Conservation (phyloP, 2,888 invertebrate species). For the Chrysolina oricalcia region DNA sequence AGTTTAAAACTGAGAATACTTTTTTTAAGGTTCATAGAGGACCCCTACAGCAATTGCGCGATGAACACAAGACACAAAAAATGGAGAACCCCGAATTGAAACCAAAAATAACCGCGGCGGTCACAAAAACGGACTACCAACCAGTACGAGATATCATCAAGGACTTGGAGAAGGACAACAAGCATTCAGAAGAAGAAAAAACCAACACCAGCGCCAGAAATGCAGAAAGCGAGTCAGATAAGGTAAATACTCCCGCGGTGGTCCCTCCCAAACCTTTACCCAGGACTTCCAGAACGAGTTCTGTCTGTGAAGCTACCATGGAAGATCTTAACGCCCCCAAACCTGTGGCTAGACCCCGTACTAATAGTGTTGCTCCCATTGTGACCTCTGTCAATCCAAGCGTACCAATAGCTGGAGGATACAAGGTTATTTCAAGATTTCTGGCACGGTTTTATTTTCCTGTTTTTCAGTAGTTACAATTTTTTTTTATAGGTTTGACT, state of each 20-base stretch:
- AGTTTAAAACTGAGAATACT: no score
- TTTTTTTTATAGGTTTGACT: constrained; percentile 13
- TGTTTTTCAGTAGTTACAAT: background rate
- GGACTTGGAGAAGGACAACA: constrained; percentile 75
- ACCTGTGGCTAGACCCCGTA: constrained; percentile 81
- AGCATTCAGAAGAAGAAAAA: constrained; percentile 45
- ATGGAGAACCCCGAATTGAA: constrained; percentile 48
- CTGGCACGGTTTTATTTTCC: background rate
- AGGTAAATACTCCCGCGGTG: constrained; percentile 50
- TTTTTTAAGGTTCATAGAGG: constrained; percentile 76
- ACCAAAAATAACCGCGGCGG: constrained; percentile 71
- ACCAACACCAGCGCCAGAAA: constrained; percentile 37
- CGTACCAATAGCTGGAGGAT: constrained; percentile 75
- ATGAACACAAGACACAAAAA: constrained; percentile 71
- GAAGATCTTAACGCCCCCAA: constrained; percentile 77
- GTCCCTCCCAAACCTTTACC: constrained; percentile 87
- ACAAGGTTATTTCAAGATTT: constrained; percentile 79
- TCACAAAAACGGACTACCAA: constrained; percentile 72
- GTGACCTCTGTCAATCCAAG: constrained; percentile 77
- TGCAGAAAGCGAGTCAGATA: constrained; percentile 49
- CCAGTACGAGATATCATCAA: constrained; percentile 77
- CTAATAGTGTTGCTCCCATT: constrained; percentile 74
- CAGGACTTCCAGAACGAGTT: constrained; percentile 81
- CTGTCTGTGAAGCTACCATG: constrained; percentile 79
- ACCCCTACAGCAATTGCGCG: constrained; percentile 72